A percentile compares a stretch with the other conserved stretches of the same genome.
Conservation (phyloP, 2,113 vertebrate genomes). For the Cisticola juncidis region DNA sequence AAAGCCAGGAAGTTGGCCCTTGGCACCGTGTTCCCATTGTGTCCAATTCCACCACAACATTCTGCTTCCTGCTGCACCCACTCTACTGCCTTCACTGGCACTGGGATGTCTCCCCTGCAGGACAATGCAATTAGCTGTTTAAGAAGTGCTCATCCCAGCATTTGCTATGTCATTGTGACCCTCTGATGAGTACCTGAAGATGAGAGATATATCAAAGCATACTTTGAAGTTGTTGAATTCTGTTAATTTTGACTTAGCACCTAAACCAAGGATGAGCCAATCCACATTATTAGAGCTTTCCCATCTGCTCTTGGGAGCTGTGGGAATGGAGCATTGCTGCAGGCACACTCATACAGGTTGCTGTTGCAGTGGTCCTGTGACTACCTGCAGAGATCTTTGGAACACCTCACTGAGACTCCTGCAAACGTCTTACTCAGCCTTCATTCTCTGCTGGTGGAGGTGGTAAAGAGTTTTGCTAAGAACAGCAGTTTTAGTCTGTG, state of each 20-base stretch:
- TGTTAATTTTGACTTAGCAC: neutral
- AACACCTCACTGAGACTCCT: neutral
- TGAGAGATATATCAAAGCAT: neutral
- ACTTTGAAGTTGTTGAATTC: neutral
- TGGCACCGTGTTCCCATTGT: conserved; percentile 25
- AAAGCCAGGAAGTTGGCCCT: conserved; percentile 13
- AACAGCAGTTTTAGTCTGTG: neutral
- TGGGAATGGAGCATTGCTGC: neutral
- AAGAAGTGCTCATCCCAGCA: neutral
- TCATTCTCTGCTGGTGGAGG: neutral
- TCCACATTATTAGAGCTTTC: neutral
- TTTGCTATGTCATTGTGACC: neutral
- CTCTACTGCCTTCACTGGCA: neutral
- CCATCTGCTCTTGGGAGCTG: neutral
- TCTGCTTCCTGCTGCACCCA: neutral
- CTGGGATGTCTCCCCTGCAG: neutral
- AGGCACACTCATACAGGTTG: neutral
- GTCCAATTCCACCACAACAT: neutral
- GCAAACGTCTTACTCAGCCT: neutral
- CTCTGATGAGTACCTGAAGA: neutral
- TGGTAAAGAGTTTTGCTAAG: neutral
- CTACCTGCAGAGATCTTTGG: neutral
- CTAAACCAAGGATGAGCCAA: neutral
- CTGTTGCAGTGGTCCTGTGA: neutral
- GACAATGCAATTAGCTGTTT: neutral